These are phyloP conservation scores for Oasisia sp. DNA, from an alignment of 2,888 invertebrate genomes.

Conservation along the genomic window DNA sequence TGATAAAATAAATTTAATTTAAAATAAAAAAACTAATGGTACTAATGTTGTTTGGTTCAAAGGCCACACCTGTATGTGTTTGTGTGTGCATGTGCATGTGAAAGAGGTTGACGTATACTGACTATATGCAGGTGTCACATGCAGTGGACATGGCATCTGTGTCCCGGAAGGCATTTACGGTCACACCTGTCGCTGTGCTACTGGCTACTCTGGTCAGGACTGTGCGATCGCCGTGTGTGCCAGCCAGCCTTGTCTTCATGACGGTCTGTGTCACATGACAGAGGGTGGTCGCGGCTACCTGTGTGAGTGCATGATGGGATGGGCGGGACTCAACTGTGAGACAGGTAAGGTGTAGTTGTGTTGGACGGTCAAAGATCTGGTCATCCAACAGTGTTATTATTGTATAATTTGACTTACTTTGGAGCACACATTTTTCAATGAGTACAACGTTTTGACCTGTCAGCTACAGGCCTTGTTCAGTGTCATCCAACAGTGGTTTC, in stretches of 20 bases:
- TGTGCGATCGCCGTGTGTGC: constrained; percentile 42
- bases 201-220: constrained; percentile 45
- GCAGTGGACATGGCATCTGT: constrained; percentile 45
- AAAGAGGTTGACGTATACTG: neutral
- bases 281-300: constrained; percentile 18
- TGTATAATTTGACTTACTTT: too few relatives aligned
- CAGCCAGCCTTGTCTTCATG: constrained; percentile 33
- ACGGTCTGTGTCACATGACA: constrained; percentile 30
- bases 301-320: constrained; percentile 27
- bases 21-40: too few relatives aligned
- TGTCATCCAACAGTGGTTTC: neutral
- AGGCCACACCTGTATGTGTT: too few relatives aligned
- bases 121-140: constrained; percentile 26
- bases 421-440: too few relatives aligned
- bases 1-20: too few relatives aligned
- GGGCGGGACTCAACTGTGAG: constrained; percentile 33
- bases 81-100: neutral
- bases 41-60: too few relatives aligned
- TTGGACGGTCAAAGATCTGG: neutral
- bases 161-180: constrained; percentile 45
- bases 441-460: too few relatives aligned
- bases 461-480: too few relatives aligned
- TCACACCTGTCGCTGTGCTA: constrained; percentile 51
- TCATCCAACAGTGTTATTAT: neutral
- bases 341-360: constrained; percentile 20